Base-by-base conservation (phyloP, 2,888 invertebrate genomes). In the Autographa pulchrina region DNA sequence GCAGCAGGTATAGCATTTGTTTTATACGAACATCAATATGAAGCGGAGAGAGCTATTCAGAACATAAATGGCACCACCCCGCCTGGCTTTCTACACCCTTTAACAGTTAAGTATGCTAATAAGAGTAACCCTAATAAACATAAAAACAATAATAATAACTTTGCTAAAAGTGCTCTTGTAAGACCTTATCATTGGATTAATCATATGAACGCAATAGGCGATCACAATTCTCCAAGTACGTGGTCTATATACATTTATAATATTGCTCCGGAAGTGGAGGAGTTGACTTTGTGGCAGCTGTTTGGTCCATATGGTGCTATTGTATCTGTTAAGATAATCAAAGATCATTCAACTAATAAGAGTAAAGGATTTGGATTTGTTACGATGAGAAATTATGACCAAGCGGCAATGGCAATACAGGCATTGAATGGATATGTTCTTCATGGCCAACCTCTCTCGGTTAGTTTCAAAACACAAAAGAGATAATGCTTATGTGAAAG, bases 301-400 rank as follows among this genome's bases (percentile, higher is more conserved):
- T 96, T 96, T 85, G 96, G 96, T 91, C 96, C 96, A 77, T 96
- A 96, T 92, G 96, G 96, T 94, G 96, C 96, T 94, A 96, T 96
- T 91, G 94, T 96, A 80, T 96, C 96, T 78, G 96, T 96, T 91
- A 96, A 96, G 89, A 96, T 96, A 88, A 96, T 96, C 85, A 96
- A 94, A 89, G 96, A 96, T 86, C 96, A 96, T 89, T 94, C 95
- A 86, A 95, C 96, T 80, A 96, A 96, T 90, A 95, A 96, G 88
- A 96, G 96, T 90, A 96, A 96, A 92, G 96, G 96, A 69, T 96
- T 96, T 88, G 96, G 96, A 70, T 96, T 96, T 93, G 96, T 96
- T 66, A 96, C 96, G 0, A 96, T 96, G 96, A 92, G 96, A 88
- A 96, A 96, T 89, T 96, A 96, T 77, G 96, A 96, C 87, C 96